Evolutionary conservation across 2,113 vertebrate species (phyloP), one percentile per base, ranked within the genome.

Genomic region (Eubucco bourcierii): DNA sequence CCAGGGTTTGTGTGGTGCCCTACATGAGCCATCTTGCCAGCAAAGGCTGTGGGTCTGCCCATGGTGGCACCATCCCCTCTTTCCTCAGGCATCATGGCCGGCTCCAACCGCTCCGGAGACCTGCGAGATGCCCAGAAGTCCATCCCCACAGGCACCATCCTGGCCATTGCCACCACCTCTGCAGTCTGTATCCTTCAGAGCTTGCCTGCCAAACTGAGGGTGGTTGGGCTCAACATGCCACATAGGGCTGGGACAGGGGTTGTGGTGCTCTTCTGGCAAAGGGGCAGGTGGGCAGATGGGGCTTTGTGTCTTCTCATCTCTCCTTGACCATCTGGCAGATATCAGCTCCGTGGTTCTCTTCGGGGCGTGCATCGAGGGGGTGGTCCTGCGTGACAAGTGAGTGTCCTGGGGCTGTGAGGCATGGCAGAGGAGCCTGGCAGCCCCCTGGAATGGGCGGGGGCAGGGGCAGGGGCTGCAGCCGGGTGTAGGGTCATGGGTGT

Each of bases 101-200:
- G 99, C 53, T 99, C 99, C 46, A 99, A 99, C 96, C 98, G 99
- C 81, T 99, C 99, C 0, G 99, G 99, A 88, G 99, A 99, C 91
- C 98, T 99, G 87, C 98, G 98, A n/a, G 99, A 99, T 21, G 99
- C 99, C 25, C 99, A 99, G 98, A 99, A 99, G 94, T 99, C 99
- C 15, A 99, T 99, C 90, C 99, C 99, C 60, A 97, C 99, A 0
- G 99, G 99, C 86, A 99, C 99, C 92, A 99, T 99, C 91, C 96
- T 99, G 94, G 99, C 99, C 94, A 99, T 99, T 6, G 99, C 98
- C 97, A 99, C 99, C 96, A 99, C 99, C 55, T 99, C 99, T 12
- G 95, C 98, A 1, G 99, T 99, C 97, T 99, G 99, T 99, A 99
- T 99, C 99, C 98, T 99, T 93, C 74, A 63, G 74, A 31, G 61